A percentile compares a stretch with the other conserved stretches of the same genome.
Conservation (phyloP, 2,888 invertebrate species). For the Himalopsyche kuldschensis region DNA sequence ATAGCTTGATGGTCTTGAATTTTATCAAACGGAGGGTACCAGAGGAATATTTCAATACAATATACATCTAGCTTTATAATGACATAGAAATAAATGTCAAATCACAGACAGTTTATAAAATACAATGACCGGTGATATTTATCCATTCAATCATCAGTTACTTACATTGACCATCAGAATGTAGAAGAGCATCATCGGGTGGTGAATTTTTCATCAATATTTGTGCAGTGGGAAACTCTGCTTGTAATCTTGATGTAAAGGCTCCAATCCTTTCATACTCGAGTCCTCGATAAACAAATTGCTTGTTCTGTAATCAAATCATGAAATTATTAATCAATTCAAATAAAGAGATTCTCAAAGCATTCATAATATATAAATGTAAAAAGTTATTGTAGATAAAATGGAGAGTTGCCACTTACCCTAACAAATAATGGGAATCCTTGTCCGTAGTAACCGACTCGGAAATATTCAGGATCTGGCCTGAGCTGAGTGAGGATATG, state of each 20-base stretch:
- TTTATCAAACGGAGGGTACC: no score
- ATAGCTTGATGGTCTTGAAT: no score
- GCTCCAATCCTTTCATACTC: slow-evolving; percentile 95
- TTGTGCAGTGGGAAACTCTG: slow-evolving; percentile 93
- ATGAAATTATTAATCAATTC: background rate
- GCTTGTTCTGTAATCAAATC: slow-evolving; percentile 72
- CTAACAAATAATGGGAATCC: slow-evolving; percentile 93
- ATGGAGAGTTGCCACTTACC: slow-evolving; percentile 59
- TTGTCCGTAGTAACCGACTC: slow-evolving; percentile 93
- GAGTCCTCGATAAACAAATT: slow-evolving; percentile 92
- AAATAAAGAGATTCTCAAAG: background rate
- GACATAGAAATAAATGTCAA: no score
- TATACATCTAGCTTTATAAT: no score
- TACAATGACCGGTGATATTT: no score
- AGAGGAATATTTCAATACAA: background rate
- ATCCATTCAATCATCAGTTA: slow-evolving; percentile 45
- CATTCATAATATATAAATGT: background rate
- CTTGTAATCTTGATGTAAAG: slow-evolving; percentile 89
- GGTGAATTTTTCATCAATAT: slow-evolving; percentile 89
- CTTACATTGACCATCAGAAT: slow-evolving; percentile 85
- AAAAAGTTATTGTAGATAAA: background rate
- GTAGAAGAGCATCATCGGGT: slow-evolving; percentile 83
- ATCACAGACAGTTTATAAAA: no score
- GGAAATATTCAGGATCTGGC: slow-evolving; percentile 92
- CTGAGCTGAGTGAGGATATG: slow-evolving; percentile 85